Evolutionary conservation across 2,113 vertebrate species (phyloP).

Genomic region (Myrmophylax atrothorax): DNA sequence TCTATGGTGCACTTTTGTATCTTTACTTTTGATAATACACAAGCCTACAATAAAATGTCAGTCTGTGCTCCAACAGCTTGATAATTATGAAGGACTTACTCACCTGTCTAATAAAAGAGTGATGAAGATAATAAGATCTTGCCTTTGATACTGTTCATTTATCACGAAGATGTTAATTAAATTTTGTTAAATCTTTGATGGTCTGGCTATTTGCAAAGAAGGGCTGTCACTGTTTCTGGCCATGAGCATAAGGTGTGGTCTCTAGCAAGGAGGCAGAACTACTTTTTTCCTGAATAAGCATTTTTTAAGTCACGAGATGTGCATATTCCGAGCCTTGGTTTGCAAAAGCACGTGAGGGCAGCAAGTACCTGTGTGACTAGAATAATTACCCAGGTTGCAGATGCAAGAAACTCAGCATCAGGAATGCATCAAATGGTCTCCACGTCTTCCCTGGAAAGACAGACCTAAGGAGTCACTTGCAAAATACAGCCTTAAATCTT

Average conservation of each 20-base stretch:
- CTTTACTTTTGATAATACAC: neutral
- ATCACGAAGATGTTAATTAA: slow-evolving; percentile 30
- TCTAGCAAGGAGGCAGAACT: neutral
- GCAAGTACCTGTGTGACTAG: neutral
- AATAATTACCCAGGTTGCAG: neutral
- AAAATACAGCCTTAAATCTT: neutral
- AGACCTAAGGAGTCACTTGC: neutral
- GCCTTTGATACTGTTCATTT: neutral
- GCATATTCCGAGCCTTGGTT: neutral
- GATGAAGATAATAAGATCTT: neutral
- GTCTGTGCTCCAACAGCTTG: neutral
- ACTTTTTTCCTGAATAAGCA: neutral
- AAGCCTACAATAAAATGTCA: neutral
- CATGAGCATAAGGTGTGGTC: neutral
- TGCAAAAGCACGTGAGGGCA: slow-evolving; percentile 2
- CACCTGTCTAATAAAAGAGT: neutral
- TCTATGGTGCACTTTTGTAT: neutral
- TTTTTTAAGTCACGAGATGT: neutral
- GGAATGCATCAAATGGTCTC: neutral
- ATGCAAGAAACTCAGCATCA: neutral
- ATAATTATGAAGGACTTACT: neutral
- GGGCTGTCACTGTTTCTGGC: neutral
- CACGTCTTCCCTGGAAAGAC: neutral
- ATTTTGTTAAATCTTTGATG: neutral
- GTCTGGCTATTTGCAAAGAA: neutral